Base-by-base conservation (phyloP, 2,113 vertebrate genomes). In the Siniperca chuatsi region DNA sequence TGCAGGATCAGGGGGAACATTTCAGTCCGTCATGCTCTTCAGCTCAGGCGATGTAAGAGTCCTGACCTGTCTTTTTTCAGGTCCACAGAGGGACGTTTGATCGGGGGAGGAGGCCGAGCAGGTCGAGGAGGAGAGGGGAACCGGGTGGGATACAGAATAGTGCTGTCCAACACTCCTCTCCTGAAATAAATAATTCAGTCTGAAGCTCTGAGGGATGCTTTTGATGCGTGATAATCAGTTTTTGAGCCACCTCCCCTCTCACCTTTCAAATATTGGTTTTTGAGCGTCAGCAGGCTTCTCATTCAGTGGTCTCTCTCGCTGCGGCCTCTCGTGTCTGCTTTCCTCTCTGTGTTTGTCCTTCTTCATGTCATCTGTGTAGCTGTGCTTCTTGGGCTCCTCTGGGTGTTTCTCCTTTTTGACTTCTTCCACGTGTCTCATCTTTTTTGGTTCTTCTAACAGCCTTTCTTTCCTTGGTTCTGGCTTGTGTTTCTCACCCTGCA, bases 261-360 rank as follows among this genome's bases (percentile, higher is more conserved):
- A 96, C 96, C 96, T 95, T 87, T 96, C 95, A 84, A 95, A 93
- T 13, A 90, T 0, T 0, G 89, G 74, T 60, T 71, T 93, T 73
- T 84, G 82, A 46, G 15, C n/a, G 7, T 89, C 81, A 8, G 75
- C 46, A 0, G 85, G 62, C 46, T 33, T 90, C 57, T 88, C 85
- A 2, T 8, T 42, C 7, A 1, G 37, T 7, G 42, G 61, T 12
- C 74, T 80, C 54, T 89, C 87, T 18, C 74, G 33, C 0, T 82
- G 91, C 11, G 40, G 61, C 84, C 84, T 83, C 65, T 90, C 85
- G 0, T 57, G 57, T 68, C 79, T 71, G 75, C 12, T 50, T 10
- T 91, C 88, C 1, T 92, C 88, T 62, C 61, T 75, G 60, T 7
- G 52, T 79, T 78, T 93, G 69, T 79, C 79, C 65, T 61, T 85